These are phyloP conservation scores for Sphecodes monilicornis DNA, from an alignment of 2,888 invertebrate species.

Conservation along the genomic window DNA sequence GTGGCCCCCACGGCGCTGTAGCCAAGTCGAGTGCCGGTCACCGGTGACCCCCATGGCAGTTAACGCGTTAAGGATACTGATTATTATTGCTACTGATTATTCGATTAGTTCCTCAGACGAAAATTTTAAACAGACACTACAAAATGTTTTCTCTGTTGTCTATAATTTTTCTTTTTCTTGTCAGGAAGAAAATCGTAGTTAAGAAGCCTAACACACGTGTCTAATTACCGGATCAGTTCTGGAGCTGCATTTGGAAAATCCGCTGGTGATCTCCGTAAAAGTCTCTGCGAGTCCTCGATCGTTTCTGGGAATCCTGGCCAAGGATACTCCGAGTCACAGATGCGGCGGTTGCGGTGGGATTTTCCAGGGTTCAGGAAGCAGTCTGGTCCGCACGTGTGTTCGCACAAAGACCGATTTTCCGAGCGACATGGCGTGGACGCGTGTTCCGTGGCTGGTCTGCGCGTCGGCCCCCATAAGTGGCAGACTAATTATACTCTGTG, in stretches of 20 bases:
- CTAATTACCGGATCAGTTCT: slow-evolving; percentile 4
- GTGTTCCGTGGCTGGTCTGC: slow-evolving; percentile 35
- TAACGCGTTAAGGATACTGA: too few species aligned
- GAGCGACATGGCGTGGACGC: slow-evolving; percentile 40
- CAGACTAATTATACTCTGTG: slow-evolving; percentile 68
- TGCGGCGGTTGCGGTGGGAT: not conserved
- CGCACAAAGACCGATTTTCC: slow-evolving; percentile 63
- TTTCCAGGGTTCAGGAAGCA: slow-evolving; percentile 35
- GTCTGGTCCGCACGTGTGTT: slow-evolving; percentile 43
- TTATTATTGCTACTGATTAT: too few species aligned
- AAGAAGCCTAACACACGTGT: not conserved
- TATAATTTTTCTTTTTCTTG: not conserved
- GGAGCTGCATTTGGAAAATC: slow-evolving; percentile 29
- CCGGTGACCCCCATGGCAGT: too few species aligned
- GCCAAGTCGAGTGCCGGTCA: too few species aligned
- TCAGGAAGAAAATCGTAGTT: not conserved
- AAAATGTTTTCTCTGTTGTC: too few species aligned
- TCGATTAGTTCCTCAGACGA: too few species aligned
- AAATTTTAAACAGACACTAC: too few species aligned
- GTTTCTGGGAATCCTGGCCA: slow-evolving; percentile 18
- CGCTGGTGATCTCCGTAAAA: not conserved
- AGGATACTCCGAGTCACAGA: slow-evolving; percentile 26
- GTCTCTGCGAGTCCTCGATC: slow-evolving; percentile 3
- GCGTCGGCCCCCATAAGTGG: slow-evolving; percentile 56
- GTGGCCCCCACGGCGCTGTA: too few species aligned